phyloP scores from a whole-genome alignment of 2,113 vertebrate genomes.

The Meleagris gallopavo region DNA sequence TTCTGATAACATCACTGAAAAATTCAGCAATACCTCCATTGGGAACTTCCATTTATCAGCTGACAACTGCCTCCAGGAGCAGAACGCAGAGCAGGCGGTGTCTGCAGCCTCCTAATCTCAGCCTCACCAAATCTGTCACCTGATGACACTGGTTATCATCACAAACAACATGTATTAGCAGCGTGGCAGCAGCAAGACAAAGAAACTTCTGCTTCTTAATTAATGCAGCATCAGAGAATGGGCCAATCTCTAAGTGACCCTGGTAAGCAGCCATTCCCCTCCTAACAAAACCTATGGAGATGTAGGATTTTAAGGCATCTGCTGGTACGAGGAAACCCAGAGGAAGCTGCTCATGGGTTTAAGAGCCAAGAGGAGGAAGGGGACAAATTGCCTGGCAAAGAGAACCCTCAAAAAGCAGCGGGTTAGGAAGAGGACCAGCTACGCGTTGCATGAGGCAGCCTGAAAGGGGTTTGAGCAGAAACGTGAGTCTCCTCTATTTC shows the following conservation, averaged over 20 bases:
- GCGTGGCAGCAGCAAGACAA: neutral
- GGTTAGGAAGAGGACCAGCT: rapidly evolving
- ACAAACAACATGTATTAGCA: neutral
- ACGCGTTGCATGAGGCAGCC: rapidly evolving
- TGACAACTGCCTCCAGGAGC: neutral
- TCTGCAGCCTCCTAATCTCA: slow-evolving; percentile 41
- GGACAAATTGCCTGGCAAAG: rapidly evolving
- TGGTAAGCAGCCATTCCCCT: neutral
- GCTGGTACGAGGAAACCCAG: neutral
- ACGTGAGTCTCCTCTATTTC: rapidly evolving
- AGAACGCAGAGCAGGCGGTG: neutral
- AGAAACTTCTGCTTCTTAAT: neutral
- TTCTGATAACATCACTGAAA: neutral
- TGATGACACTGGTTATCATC: neutral
- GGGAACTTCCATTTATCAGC: neutral
- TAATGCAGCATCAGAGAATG: neutral
- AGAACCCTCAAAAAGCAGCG: rapidly evolving
- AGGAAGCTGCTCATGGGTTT: neutral
- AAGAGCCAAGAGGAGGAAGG: neutral
- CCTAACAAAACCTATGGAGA: too few relatives aligned
- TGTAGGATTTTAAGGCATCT: neutral
- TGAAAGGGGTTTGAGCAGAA: neutral
- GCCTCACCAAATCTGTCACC: neutral
- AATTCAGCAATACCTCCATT: neutral
- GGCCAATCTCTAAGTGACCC: neutral